Conservation (phyloP, 2,888 invertebrate species). For the Andrena dorsata region DNA sequence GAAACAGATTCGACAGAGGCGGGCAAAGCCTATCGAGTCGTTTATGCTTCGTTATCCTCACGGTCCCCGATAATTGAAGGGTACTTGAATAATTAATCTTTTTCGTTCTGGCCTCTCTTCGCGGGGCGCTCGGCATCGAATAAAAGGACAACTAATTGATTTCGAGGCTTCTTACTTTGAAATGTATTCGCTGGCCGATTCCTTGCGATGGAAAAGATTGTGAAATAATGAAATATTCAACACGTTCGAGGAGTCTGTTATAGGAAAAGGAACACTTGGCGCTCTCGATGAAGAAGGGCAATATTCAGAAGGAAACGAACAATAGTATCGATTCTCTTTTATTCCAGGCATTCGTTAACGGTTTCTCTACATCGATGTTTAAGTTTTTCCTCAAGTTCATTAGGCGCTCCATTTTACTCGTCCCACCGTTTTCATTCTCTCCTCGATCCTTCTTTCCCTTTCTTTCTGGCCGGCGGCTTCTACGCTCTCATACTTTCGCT, state of each 20-base stretch:
- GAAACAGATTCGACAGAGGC: background rate
- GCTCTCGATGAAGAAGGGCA: slow-evolving; percentile 48
- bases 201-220: slow-evolving; percentile 9
- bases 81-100: slow-evolving; percentile 41
- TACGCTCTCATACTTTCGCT: slow-evolving; percentile 61
- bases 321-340: slow-evolving; percentile 67
- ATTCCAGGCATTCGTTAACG: slow-evolving; percentile 70
- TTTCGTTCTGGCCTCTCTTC: background rate
- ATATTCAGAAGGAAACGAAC: slow-evolving; percentile 59
- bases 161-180: slow-evolving; percentile 26
- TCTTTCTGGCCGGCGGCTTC: slow-evolving; percentile 57
- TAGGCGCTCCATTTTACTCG: slow-evolving; percentile 74
- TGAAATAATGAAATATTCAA: slow-evolving; percentile 56
- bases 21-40: background rate
- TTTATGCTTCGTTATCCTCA: background rate
- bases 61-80: slow-evolving; percentile 42
- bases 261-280: slow-evolving; percentile 54
- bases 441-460: slow-evolving; percentile 52
- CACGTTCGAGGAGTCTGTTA: slow-evolving; percentile 40
- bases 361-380: slow-evolving; percentile 67
- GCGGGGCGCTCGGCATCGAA: slow-evolving; percentile 4
- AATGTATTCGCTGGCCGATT: slow-evolving; percentile 46
- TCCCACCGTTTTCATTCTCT: slow-evolving; percentile 34
- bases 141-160: slow-evolving; percentile 49
- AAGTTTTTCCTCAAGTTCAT: slow-evolving; percentile 78